Evolutionary conservation across 2,888 invertebrate genomes (phyloP).

Genomic region (Clepsis dumicolana): DNA sequence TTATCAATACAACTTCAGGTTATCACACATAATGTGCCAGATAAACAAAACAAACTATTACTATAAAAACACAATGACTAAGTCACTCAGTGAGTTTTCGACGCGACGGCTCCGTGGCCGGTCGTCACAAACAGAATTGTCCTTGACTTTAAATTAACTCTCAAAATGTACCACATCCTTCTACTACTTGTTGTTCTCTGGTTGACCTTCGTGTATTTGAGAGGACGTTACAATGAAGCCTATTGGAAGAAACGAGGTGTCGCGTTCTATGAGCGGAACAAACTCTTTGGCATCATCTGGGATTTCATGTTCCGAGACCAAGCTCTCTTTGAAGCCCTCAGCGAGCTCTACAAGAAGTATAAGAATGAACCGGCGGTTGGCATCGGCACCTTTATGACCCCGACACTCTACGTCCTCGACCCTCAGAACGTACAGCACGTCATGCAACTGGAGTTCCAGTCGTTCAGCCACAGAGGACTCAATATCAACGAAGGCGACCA

Average conservation of each 20-base stretch:
- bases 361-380: constrained; percentile 57
- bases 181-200: constrained; percentile 2
- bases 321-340: constrained; percentile 57
- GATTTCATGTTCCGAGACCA: constrained; percentile 53
- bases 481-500: constrained; percentile 54
- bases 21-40: not conserved
- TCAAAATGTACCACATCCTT: constrained; percentile 30
- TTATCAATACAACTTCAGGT: not conserved
- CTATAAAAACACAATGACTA: not conserved
- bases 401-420: constrained; percentile 58
- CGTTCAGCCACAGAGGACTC: constrained; percentile 62
- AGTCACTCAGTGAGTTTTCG: not conserved
- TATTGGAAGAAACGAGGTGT: constrained; percentile 70
- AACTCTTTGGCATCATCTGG: constrained; percentile 59
- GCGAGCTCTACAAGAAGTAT: constrained; percentile 60
- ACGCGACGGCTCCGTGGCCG: not conserved
- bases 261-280: constrained; percentile 56
- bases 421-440: constrained; percentile 58
- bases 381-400: constrained; percentile 46
- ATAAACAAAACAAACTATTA: not conserved
- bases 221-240: constrained; percentile 54
- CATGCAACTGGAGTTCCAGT: constrained; percentile 58
- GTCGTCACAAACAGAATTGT: not conserved
- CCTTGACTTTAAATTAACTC: not conserved
- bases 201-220: constrained; percentile 18